phyloP scores from a whole-genome alignment of 2,113 vertebrate genomes.

The Narcine bancroftii region DNA sequence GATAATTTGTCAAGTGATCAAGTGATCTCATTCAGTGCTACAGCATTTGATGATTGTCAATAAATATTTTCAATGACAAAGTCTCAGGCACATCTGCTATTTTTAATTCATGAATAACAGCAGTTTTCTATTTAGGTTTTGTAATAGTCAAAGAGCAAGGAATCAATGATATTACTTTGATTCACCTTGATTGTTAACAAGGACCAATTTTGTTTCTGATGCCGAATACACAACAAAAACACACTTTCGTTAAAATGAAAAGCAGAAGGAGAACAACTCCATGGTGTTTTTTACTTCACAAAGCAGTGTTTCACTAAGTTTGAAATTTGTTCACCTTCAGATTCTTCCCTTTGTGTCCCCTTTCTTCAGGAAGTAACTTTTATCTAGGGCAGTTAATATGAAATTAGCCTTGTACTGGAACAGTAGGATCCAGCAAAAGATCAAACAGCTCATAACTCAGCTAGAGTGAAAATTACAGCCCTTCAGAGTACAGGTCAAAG shows the following conservation, averaged over 20 bases:
- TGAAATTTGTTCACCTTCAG: background rate
- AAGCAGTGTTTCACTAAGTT: background rate
- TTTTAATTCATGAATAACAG: background rate
- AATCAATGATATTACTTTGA: background rate
- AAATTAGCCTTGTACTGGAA: background rate
- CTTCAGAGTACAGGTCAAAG: background rate
- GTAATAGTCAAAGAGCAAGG: background rate
- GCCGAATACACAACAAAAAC: background rate
- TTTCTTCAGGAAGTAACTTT: conserved; percentile 11
- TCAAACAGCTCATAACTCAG: conserved; percentile 23
- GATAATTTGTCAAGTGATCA: no score
- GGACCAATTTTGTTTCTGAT: background rate
- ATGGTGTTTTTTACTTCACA: background rate
- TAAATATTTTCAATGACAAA: background rate
- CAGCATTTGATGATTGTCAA: background rate
- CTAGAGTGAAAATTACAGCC: background rate
- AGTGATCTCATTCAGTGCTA: no score
- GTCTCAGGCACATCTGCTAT: no score
- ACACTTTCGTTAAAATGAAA: background rate
- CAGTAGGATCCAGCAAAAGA: background rate
- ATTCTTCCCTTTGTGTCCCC: background rate
- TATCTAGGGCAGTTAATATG: background rate
- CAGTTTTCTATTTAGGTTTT: background rate
- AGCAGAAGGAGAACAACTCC: background rate
- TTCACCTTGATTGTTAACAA: background rate